A percentile compares a stretch with the other conserved stretches of the same genome.
Evolutionary conservation across 2,113 vertebrate genomes (phyloP).

Genomic region (Oncorhynchus keta): DNA sequence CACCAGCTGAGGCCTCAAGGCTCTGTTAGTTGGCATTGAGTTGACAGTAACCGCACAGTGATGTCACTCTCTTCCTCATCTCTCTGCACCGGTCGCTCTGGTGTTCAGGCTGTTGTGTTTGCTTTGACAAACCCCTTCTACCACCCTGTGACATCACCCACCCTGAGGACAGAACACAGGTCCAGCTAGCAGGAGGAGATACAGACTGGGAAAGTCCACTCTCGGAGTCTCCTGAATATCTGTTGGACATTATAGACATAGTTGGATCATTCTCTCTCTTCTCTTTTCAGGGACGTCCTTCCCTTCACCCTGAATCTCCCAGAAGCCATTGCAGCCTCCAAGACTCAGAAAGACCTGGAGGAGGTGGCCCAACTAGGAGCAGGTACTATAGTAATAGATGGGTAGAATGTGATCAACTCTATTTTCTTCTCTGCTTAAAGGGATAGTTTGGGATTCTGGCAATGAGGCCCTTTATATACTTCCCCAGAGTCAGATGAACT

Average conservation of each 20-base stretch:
- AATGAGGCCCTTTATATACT: too few relatives aligned
- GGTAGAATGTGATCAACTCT: background rate
- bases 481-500: too few relatives aligned
- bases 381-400: conserved; percentile 70
- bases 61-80: conserved; percentile 15
- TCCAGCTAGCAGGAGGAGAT: background rate
- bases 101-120: conserved; percentile 2
- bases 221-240: background rate
- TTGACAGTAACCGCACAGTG: background rate
- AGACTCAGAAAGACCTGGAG: conserved; percentile 88
- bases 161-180: background rate
- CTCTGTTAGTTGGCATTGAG: background rate
- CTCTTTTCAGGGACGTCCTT: conserved; percentile 82
- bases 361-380: conserved; percentile 86
- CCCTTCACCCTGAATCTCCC: conserved; percentile 91
- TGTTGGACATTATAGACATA: background rate
- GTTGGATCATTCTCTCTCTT: background rate
- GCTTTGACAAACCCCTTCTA: conserved; percentile 6
- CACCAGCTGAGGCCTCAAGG: background rate
- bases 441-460: too few relatives aligned
- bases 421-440: background rate
- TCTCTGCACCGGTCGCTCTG: conserved; percentile 10
- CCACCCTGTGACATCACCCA: conserved; percentile 20
- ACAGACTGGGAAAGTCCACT: background rate
- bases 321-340: conserved; percentile 83